phyloP scores from a whole-genome alignment of 1,140 invertebrate species.

The Dendroctonus valens region DNA sequence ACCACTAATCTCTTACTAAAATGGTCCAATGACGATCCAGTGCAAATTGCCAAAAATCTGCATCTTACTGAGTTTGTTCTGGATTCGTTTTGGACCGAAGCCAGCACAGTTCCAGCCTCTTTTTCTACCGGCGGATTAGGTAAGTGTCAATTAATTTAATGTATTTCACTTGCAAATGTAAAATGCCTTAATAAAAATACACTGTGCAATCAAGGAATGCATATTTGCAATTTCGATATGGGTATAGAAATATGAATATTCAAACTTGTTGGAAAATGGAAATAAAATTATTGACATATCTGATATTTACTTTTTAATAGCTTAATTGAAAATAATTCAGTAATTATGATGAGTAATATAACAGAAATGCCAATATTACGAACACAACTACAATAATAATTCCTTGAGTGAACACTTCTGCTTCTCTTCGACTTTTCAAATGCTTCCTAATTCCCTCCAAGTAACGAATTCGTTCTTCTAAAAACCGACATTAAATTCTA shows the following conservation, averaged over 20 bases:
- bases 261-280: no score
- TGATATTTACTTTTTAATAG: no score
- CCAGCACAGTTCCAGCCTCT: slow-evolving; percentile 65
- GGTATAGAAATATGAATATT: no score
- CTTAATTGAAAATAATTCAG: no score
- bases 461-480: slow-evolving; percentile 26
- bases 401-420: slow-evolving; percentile 33
- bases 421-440: slow-evolving; percentile 25
- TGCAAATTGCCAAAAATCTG: slow-evolving; percentile 70
- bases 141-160: slow-evolving; percentile 44
- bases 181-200: neutral
- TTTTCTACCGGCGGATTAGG: slow-evolving; percentile 69
- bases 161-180: neutral
- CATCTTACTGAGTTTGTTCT: slow-evolving; percentile 82
- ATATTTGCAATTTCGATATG: no score
- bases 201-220: neutral
- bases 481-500: neutral
- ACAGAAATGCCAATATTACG: slow-evolving; percentile 19
- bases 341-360: slow-evolving; percentile 13
- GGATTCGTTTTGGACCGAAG: slow-evolving; percentile 68
- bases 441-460: slow-evolving; percentile 20
- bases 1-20: slow-evolving; percentile 68
- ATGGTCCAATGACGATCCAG: slow-evolving; percentile 73
- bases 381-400: slow-evolving; percentile 33
- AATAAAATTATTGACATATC: no score